Base-by-base conservation (phyloP, 2,113 vertebrate genomes). In the Cyphomyrus plagiostoma region DNA sequence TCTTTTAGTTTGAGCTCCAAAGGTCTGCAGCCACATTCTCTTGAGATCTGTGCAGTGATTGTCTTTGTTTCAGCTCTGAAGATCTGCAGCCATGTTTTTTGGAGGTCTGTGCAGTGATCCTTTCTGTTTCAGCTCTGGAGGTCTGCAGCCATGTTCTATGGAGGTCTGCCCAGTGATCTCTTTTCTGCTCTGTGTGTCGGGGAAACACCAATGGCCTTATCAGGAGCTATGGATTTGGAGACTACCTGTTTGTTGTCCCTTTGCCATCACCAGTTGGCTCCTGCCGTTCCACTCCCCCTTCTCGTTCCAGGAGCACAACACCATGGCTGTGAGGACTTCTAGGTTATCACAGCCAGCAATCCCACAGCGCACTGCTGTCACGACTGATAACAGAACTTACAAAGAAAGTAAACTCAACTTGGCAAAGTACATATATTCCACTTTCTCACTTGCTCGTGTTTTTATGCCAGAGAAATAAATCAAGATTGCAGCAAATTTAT, bases 311-410 rank as follows among this genome's bases (percentile, higher is more conserved):
- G 46, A 48, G 49, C 23, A 53, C 42, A 35, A 10, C n/a, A 6
- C 83, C 23, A 50, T 26, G 48, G 83, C n/a, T n/a, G 23, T 50
- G 46, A 80, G 74, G 74, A 80, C 83, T 15, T 50, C 50, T 50
- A 86, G 83, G 48, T 86, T 86, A 86, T 86, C 48, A 39, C 85
- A 52, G n/a, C 3, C 85, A 5, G n/a, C 48, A 56, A 86, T 87
- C 85, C 30, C 26, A 35, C 84, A 30, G 39, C 19, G 35, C 74
- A 80, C 30, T 42, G 35, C 74, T 80, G 74, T 39, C 74, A 42
- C n/a, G 9, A 53, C 48, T 86, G 45, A 86, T 21, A 86, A 42
- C 74, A 42, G 74, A 6, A 42, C 74, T 80, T 80, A 42, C 30
- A 80, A 80, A 80, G 35, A 80, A 80, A 80, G 74, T 35, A 86